Base-by-base conservation (phyloP, 64 coral and sea anemone genomes). In the Actinia equina region DNA sequence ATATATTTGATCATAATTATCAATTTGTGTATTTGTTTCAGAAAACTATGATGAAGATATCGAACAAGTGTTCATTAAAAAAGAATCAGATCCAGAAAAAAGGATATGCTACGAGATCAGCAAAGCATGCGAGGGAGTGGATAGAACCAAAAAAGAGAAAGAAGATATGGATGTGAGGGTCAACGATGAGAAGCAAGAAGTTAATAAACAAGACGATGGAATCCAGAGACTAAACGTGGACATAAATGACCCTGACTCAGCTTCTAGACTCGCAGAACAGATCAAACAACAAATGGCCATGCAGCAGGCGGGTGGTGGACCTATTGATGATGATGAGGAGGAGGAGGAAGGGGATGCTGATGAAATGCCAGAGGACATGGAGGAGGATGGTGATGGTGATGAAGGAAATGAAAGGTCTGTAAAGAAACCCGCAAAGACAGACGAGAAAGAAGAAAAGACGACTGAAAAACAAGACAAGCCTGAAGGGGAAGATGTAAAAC, bases 31-130 rank as follows among this genome's bases (percentile, higher is more conserved):
- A 41, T 74, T 30, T 41, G 3, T 16, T 57, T 1, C 83, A 99
- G 97, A 99, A 85, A 99, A 95, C 57, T 95, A 93, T 52, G 97
- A 99, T 57, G 97, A 99, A 86, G 97, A 99, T 6, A 93, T 99
- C 61, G 97, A 99, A 89, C 49, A 86, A 37, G 37, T 93, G 16
- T 85, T 99, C 25, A 86, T 77, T 14, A 56, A 77, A 18, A 95
- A 95, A 46, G 41, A 53, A 30, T 20, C 20, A 43, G 91, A 95
- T 83, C 70, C 86, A 82, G 97, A 99, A 65, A 84, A 95, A 20
- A 87, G 81, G 53, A 90, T 99, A 41, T 99, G 97, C 59, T 95
- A 93, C 58, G 91, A 99, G 77, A 62, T 99, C 52, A 89, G 93
- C 4, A 94, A 95, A 64, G 97, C 97, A 13, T 99, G 97, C 76